Base-by-base conservation (phyloP, 2,888 invertebrate species). In the Galeruca laticollis region DNA sequence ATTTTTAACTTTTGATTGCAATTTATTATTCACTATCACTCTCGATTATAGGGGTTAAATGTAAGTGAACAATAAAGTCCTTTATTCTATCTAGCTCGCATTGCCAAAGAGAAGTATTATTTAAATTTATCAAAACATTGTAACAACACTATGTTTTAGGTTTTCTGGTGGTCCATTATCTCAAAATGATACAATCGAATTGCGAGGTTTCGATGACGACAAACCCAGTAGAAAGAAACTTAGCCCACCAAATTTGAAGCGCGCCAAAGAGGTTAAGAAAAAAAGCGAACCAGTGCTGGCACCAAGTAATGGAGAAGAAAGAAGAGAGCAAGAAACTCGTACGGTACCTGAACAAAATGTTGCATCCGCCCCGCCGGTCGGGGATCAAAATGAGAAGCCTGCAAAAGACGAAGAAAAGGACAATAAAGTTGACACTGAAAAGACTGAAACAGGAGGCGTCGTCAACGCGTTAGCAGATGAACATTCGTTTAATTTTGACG, bases 131-230 rank as follows among this genome's bases (percentile, higher is more conserved):
- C 6, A 5, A 26, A 26, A n/a, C n/a, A n/a, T n/a, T n/a, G n/a
- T n/a, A n/a, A 26, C 6, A 26, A 26, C 26, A 26, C 26, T 1
- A 26, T 21, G 33, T 43, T 37, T 54, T 54, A 79, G 97, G 91
- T 93, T 92, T 82, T 93, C 93, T 80, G 92, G 92, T 71, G 97
- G 97, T 54, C 97, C 97, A 56, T 93, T 94, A 72, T 96, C 96
- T 72, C 94, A 96, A 83, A 87, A 92, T 81, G 98, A 98, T 80
- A 96, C 95, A 43, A 98, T 98, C 79, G 98, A 98, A 85, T 87
- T 98, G 78, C 92, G 94, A 59, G 98, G 98, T 18, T 98, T 98
- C 86, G 96, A 97, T 79, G 95, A 93, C 71, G 90, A 91, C 0
- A 86, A 93, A 75, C 82, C 82, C 73, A 71, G 69, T 60, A 82